Evolutionary conservation across 1,140 invertebrate species (phyloP).

Genomic region (Gryon sp.): DNA sequence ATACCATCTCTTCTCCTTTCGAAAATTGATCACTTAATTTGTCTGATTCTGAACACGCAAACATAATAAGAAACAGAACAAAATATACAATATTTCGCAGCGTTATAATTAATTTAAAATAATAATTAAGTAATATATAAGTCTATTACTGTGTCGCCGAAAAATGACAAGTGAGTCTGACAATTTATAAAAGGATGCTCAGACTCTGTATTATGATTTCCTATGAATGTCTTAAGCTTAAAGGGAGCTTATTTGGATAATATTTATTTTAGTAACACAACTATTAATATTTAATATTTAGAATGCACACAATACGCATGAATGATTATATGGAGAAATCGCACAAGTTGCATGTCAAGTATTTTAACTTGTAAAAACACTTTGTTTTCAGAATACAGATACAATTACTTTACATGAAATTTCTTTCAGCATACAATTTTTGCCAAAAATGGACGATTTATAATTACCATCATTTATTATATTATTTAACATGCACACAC

Average conservation of each 20-base stretch:
- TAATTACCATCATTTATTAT: too few relatives aligned
- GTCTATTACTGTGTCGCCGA: neutral
- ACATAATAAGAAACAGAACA: neutral
- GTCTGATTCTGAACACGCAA: too few relatives aligned
- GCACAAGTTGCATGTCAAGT: conserved; percentile 48
- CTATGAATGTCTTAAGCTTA: conserved; percentile 24
- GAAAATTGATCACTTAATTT: neutral
- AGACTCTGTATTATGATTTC: conserved; percentile 16
- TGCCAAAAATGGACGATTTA: neutral
- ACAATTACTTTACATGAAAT: conserved; percentile 19
- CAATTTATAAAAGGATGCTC: conserved; percentile 9
- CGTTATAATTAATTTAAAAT: conserved; percentile 20
- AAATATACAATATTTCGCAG: conserved; percentile 18
- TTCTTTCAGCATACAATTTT: conserved; percentile 13
- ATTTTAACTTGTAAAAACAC: conserved; percentile 36
- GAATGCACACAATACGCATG: conserved; percentile 44
- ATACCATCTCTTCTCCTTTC: neutral
- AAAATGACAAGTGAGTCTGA: conserved; percentile 39
- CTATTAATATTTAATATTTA: conserved; percentile 45
- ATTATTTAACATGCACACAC: conserved; percentile 46
- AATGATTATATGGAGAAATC: conserved; percentile 19
- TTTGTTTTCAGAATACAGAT: conserved; percentile 43
- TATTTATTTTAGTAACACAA: conserved; percentile 31
- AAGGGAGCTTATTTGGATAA: conserved; percentile 2
- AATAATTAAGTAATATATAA: neutral